Conservation (phyloP, 1,140 invertebrate genomes). For the Eulimnadia texana region DNA sequence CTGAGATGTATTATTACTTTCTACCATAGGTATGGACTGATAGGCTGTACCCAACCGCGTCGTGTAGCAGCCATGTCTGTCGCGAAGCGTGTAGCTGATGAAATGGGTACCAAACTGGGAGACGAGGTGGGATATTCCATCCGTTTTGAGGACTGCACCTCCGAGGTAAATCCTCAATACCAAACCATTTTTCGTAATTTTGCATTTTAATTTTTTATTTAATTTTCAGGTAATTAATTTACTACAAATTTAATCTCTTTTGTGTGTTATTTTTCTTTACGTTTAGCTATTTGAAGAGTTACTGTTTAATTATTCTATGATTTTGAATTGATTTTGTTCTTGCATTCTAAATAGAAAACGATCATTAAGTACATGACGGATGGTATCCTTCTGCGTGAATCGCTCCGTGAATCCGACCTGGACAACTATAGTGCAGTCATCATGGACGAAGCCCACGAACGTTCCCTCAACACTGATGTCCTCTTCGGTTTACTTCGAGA, state of each 20-base stretch:
- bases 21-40: slow-evolving; percentile 81
- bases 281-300: too few species aligned
- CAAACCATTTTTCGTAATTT: background rate
- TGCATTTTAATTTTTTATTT: too few species aligned
- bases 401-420: slow-evolving; percentile 82
- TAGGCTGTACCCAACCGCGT: slow-evolving; percentile 88
- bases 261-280: too few species aligned
- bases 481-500: slow-evolving; percentile 91
- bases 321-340: background rate
- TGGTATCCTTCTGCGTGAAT: slow-evolving; percentile 91
- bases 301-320: background rate
- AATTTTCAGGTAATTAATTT: too few species aligned
- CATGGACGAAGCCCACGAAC: slow-evolving; percentile 98
- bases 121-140: slow-evolving; percentile 96
- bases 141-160: slow-evolving; percentile 98
- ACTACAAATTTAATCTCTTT: too few species aligned
- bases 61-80: slow-evolving; percentile 98
- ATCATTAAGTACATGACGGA: slow-evolving; percentile 99
- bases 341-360: slow-evolving; percentile 44
- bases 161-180: slow-evolving; percentile 42
- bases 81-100: slow-evolving; percentile 95
- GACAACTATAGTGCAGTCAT: slow-evolving; percentile 93
- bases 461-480: slow-evolving; percentile 94
- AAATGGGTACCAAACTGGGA: slow-evolving; percentile 81
- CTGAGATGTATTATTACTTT: too few species aligned